phyloP scores from a whole-genome alignment of 64 coral and sea anemone genomes.

The Stichodactyla mertensii region DNA sequence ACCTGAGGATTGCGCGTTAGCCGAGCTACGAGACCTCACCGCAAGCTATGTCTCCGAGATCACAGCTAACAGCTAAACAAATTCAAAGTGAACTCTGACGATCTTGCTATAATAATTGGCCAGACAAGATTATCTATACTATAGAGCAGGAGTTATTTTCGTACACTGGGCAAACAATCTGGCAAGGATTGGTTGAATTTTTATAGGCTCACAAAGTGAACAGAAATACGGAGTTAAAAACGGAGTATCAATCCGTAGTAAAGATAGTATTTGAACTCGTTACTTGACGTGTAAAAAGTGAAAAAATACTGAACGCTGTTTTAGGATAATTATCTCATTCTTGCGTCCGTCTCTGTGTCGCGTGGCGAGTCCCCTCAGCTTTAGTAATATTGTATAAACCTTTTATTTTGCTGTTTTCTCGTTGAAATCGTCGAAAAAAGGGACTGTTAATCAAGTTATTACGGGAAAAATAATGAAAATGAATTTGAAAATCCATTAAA shows the following conservation, averaged over 20 bases:
- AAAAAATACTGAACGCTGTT: neutral
- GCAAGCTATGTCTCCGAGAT: constrained; percentile 50
- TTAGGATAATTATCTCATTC: neutral
- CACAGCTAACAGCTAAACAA: neutral
- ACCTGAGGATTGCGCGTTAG: constrained; percentile 64
- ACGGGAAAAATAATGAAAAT: neutral
- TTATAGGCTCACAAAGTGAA: neutral
- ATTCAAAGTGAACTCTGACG: too few relatives aligned
- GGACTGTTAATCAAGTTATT: neutral
- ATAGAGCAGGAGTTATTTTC: neutral
- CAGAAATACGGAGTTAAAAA: neutral
- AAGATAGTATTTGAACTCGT: neutral
- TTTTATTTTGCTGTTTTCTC: neutral
- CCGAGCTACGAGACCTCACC: constrained; percentile 56
- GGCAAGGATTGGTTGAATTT: neutral
- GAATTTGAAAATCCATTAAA: neutral
- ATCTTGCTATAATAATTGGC: neutral
- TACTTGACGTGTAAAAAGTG: neutral
- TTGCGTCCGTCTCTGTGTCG: neutral
- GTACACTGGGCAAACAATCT: neutral
- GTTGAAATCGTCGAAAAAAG: neutral
- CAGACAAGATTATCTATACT: neutral
- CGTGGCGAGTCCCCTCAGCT: neutral
- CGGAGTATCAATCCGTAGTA: neutral
- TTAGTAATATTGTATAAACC: neutral